A percentile compares a stretch with the other conserved stretches of the same genome.
These are phyloP conservation scores for Dipodomys ordii DNA, from an alignment of 2,113 vertebrate species.

Conservation along the genomic window DNA sequence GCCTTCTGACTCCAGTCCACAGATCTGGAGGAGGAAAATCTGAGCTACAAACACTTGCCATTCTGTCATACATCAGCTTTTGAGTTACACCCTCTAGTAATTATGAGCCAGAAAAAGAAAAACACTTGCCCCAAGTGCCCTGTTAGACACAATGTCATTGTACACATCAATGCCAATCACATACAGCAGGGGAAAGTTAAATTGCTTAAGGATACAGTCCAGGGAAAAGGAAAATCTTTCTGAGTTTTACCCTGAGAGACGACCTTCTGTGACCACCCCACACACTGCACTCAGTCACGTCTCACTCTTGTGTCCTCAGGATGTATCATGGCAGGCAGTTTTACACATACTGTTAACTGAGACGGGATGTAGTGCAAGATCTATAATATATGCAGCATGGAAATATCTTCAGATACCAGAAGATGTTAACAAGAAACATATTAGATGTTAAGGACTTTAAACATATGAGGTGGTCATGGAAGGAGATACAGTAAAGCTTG, in stretches of 20 bases:
- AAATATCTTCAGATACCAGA: not conserved
- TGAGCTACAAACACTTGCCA: conserved; percentile 58
- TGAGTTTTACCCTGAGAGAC: too few relatives aligned
- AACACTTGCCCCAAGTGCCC: conserved; percentile 50
- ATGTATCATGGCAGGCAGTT: too few relatives aligned
- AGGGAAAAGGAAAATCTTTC: conserved; percentile 53
- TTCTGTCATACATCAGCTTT: conserved; percentile 22
- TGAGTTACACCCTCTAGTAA: conserved; percentile 74
- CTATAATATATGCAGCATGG: too few relatives aligned
- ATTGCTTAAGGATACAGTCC: conserved; percentile 50
- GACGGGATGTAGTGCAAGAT: not conserved
- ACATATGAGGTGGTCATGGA: not conserved
- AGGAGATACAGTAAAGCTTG: not conserved
- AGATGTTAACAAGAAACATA: not conserved
- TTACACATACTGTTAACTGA: not conserved
- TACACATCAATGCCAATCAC: conserved; percentile 27
- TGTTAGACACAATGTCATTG: conserved; percentile 49
- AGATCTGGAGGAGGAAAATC: conserved; percentile 38
- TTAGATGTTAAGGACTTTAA: not conserved
- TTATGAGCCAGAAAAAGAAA: conserved; percentile 66
- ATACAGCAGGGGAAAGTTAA: conserved; percentile 57
- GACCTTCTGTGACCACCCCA: too few relatives aligned
- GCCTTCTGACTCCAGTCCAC: conserved; percentile 38
- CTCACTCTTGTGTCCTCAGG: too few relatives aligned
- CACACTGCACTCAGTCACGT: too few relatives aligned